Evolutionary conservation across 2,888 invertebrate species (phyloP).

Genomic region (Drosophila nigricruria): DNA sequence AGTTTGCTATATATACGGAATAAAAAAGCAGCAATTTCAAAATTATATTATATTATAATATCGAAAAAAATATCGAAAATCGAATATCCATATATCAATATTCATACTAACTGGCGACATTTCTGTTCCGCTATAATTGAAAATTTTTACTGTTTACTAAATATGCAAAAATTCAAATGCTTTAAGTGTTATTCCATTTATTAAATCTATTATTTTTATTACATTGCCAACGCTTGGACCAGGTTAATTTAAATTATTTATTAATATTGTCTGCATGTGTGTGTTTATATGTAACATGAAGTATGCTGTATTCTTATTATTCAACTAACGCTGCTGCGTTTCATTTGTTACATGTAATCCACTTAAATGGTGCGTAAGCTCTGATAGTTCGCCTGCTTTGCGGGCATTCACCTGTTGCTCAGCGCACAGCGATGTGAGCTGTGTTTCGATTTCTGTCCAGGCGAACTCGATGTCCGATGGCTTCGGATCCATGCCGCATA

Average conservation of each 20-base stretch:
- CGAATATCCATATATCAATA: not conserved
- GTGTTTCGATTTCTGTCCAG: conserved; percentile 88
- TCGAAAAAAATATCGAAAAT: not conserved
- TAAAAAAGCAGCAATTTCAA: not conserved
- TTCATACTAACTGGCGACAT: not conserved
- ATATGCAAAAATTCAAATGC: not conserved
- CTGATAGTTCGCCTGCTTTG: conserved; percentile 54
- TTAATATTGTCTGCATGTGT: conserved; percentile 32
- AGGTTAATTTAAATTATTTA: conserved; percentile 11
- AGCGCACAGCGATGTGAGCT: conserved; percentile 85
- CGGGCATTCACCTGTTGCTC: conserved; percentile 40
- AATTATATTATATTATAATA: not conserved
- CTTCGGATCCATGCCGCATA: conserved; percentile 91
- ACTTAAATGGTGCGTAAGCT: conserved; percentile 66
- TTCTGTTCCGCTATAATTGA: not conserved
- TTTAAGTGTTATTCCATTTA: conserved; percentile 29
- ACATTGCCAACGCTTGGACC: conserved; percentile 5
- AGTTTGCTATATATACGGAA: not conserved
- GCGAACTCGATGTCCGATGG: conserved; percentile 91
- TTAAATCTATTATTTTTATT: conserved; percentile 18
- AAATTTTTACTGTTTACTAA: not conserved
- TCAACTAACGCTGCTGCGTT: conserved; percentile 55
- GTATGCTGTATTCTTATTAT: not conserved
- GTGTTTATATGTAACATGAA: conserved; percentile 6
- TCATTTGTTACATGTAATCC: conserved; percentile 53